Evolutionary conservation across 2,888 invertebrate species (phyloP), one percentile per base, ranked within the genome.

Genomic region (Sesamia inferens): DNA sequence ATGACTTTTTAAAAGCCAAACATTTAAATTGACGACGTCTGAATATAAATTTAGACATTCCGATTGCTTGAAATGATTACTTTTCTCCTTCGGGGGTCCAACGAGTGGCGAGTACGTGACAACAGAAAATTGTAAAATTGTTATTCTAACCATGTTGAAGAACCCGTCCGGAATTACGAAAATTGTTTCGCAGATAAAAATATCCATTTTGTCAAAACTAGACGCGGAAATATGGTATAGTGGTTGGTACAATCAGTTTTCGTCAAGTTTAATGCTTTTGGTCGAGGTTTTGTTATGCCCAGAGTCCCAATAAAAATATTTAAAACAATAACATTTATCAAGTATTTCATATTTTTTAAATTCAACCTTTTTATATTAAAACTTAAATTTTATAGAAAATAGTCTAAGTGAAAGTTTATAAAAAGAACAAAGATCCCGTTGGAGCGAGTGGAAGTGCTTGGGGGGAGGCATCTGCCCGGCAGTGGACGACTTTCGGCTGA

Each of bases 61-160:
- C 94, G 93, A 94, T 94, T 93, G 92, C 92, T 91, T 89, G 92
- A 94, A 94, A 94, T 94, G 93, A 95, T 95, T 94, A 94, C 93
- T 92, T 93, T 92, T 90, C 92, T 93, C 92, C 93, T 92, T 90
- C 85, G 88, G 88, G 93, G 92, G 92, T 89, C 90, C 93, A 90
- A 92, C 90, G 93, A 92, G 94, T 93, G 93, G 90, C 88, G 89
- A 88, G 89, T 90, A 94, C 95, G 95, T 95, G 95, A 94, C 93
- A 90, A 89, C 88, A 89, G 90, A 90, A 94, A 92, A 94, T 95
- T 95, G 95, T 94, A 92, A 94, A 94, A 94, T 95, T 95, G 93
- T 93, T 95, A 95, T 95, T 95, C 95, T 89, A 92, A 90, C 91
- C 94, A 90, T 94, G 95, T 90, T 93, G 92, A 92, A 90, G 91